Evolutionary conservation across 2,797 vertebrate species (phyloP), one percentile per base, ranked within the genome.

Genomic region (Lepidocolaptes lacrymiger): DNA sequence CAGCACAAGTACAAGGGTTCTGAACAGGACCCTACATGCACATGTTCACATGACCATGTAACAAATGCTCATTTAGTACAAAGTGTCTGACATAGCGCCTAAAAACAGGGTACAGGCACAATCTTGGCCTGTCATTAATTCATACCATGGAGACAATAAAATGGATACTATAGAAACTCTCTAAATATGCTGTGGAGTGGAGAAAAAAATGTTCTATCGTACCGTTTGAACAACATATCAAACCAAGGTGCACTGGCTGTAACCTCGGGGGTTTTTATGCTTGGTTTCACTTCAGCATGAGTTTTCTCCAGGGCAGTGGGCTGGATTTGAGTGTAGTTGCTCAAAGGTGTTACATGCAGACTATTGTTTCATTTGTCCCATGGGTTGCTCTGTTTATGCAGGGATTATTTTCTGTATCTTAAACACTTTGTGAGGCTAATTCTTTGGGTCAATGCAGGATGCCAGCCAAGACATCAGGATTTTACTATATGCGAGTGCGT

Each of bases 291-390:
- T 63, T 34, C 68, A 88, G 34, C 0, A 0, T 59, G 55, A 55
- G 23, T 79, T 91, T 93, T 87, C 93, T 92, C 78, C 68, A 63
- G 44, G 48, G 34, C 32, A 83, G 23, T 4, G 12, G 16, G 12
- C 51, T 80, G 64, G 6, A 64, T 89, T 80, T 93, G 3, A 36
- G 30, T 44, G 20, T 28, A 56, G 49, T 12, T 78, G 18, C 32
- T 75, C 27, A 81, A 61, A 75, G 43, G 37, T 54, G 12, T 64
- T 51, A 63, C 10, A 62, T 7, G 2, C 36, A 79, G 18, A 7
- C 22, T 39, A 10, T 68, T 69, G 8, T 93, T 94, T 85, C 18
- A 58, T 72, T 74, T 66, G 66, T 91, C 77, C 80, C 55, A 66
- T 19, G 54, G n/a, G 43, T 22, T 55, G 8, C 28, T 89, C 48